These are phyloP conservation scores for Typhlomys cinereus DNA, from an alignment of 2,113 vertebrate genomes.

Conservation along the genomic window DNA sequence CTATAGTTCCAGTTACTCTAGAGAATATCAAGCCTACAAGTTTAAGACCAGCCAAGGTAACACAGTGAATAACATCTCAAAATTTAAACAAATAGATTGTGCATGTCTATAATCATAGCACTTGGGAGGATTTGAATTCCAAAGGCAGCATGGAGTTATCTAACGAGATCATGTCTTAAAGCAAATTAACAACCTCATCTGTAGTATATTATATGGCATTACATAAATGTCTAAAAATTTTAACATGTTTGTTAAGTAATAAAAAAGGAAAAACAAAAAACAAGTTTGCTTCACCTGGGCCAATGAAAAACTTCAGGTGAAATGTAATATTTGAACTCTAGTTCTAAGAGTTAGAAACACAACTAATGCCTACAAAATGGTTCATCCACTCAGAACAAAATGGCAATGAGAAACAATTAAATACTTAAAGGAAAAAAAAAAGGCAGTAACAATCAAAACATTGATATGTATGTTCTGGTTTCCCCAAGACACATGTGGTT, in stretches of 20 bases:
- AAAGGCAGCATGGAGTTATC: neutral
- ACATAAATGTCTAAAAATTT: neutral
- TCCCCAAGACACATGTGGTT: neutral
- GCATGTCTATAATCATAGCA: neutral
- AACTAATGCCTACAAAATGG: neutral
- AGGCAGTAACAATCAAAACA: neutral
- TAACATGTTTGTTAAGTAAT: slow-evolving; percentile 18
- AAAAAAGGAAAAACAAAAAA: neutral
- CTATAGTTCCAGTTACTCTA: neutral
- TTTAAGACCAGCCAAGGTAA: neutral
- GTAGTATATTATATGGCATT: neutral
- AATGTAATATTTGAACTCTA: neutral
- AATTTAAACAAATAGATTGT: neutral
- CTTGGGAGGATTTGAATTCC: neutral
- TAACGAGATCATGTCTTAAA: neutral
- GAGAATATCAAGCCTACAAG: neutral
- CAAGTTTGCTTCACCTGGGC: neutral
- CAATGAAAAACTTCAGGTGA: neutral
- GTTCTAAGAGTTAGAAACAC: neutral
- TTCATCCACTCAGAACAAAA: neutral
- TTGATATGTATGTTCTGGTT: neutral
- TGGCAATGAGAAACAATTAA: neutral
- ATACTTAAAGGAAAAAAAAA: neutral
- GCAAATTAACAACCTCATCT: neutral
- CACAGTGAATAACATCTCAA: neutral